These are phyloP conservation scores for Drosophila pectinifera DNA, from an alignment of 1,140 invertebrate genomes.

Conservation along the genomic window DNA sequence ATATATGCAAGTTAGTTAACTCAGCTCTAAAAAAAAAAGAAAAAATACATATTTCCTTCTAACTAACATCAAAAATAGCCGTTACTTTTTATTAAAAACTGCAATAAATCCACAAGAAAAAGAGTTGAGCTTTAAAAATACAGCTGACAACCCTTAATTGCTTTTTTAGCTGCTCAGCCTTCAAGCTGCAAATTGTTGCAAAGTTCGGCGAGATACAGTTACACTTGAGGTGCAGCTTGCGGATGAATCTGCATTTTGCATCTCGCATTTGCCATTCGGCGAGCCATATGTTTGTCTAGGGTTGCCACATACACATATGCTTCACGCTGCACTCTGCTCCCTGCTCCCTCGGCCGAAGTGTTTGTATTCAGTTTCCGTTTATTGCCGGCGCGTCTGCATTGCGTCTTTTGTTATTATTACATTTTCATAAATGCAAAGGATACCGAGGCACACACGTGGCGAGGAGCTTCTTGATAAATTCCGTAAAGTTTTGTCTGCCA, in stretches of 20 bases:
- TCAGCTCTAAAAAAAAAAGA: no score
- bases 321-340: background rate
- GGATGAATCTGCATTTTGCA: conserved; percentile 51
- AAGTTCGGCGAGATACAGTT: conserved; percentile 17
- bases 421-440: conserved; percentile 81
- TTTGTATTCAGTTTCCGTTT: conserved; percentile 58
- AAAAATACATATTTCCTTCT: no score
- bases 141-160: conserved; percentile 12
- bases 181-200: conserved; percentile 77
- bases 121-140: no score
- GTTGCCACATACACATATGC: conserved; percentile 41
- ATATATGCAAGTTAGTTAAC: no score
- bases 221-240: conserved; percentile 15
- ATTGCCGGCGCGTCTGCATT: conserved; percentile 71
- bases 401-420: conserved; percentile 83
- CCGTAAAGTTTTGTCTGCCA: conserved; percentile 79
- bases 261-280: conserved; percentile 55
- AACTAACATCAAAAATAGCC: no score
- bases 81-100: no score
- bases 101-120: no score
- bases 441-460: conserved; percentile 23
- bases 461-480: conserved; percentile 70
- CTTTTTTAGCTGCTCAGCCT: conserved; percentile 1
- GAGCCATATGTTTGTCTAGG: conserved; percentile 68
- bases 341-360: conserved; percentile 12